phyloP scores from a whole-genome alignment of 2,888 invertebrate genomes.

The Sarcophaga subvicina region DNA sequence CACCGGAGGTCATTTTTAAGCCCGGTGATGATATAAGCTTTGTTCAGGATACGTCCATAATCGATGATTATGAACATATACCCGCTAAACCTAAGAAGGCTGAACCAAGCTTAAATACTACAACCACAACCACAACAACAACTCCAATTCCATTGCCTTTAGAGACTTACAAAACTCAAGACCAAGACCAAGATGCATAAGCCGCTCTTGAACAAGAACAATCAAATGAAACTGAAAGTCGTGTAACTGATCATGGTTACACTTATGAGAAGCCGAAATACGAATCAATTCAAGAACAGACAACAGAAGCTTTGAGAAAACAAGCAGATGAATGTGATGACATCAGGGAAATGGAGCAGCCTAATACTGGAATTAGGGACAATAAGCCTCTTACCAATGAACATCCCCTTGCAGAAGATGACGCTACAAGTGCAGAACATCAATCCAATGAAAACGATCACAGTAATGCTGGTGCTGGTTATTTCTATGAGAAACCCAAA shows the following conservation, averaged over 20 bases:
- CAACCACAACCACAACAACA: neutral
- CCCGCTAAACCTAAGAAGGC: neutral
- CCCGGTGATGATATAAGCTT: conserved; percentile 61
- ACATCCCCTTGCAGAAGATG: neutral
- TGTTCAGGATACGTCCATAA: conserved; percentile 34
- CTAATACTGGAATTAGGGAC: neutral
- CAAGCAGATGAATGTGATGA: too few relatives aligned
- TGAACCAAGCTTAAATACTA: neutral
- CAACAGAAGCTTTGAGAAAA: too few relatives aligned
- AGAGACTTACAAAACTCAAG: too few relatives aligned
- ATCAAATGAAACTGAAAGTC: neutral
- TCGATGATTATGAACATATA: conserved; percentile 50
- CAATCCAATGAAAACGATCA: conserved; percentile 4
- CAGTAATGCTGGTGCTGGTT: conserved; percentile 17
- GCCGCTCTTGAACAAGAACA: neutral
- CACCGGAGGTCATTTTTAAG: conserved; percentile 70
- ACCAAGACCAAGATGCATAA: neutral
- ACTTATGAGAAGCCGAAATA: too few relatives aligned
- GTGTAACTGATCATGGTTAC: too few relatives aligned
- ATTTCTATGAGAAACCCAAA: conserved; percentile 58
- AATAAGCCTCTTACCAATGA: neutral
- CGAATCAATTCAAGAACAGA: too few relatives aligned
- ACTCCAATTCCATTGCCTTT: neutral
- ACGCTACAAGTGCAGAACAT: neutral
- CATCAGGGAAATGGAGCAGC: neutral